phyloP scores from a whole-genome alignment of 2,113 vertebrate genomes.

The Rhinoderma darwinii region DNA sequence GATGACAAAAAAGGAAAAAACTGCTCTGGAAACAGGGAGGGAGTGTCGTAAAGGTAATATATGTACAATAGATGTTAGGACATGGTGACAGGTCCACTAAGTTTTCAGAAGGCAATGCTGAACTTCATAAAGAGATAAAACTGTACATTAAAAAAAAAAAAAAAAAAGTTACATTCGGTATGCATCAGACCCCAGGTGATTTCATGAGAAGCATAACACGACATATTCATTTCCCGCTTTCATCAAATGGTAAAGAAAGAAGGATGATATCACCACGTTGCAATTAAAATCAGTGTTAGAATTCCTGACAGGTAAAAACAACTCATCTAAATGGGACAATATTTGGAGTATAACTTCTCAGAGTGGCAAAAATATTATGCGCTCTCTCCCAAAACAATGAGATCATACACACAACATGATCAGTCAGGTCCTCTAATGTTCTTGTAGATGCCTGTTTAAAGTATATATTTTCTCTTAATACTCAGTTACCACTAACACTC shows the following conservation, averaged over 20 bases:
- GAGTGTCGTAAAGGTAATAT: too few species aligned
- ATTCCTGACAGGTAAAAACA: slow-evolving; percentile 30
- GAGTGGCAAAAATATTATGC: neutral
- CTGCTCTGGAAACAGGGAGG: too few species aligned
- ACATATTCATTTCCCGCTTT: neutral
- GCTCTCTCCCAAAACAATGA: neutral
- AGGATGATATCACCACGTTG: neutral
- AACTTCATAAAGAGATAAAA: neutral
- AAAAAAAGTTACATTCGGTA: neutral
- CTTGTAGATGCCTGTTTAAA: neutral
- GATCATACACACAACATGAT: slow-evolving; percentile 39
- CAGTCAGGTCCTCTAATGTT: slow-evolving; percentile 29
- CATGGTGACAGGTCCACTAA: neutral
- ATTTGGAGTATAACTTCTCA: neutral
- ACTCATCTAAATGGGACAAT: neutral
- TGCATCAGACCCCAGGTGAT: neutral
- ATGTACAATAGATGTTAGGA: too few species aligned
- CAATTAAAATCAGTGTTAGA: neutral
- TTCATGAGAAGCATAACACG: neutral
- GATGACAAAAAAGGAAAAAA: too few species aligned
- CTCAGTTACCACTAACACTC: neutral
- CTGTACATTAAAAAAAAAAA: too few species aligned
- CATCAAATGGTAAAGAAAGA: neutral
- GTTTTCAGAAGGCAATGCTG: neutral
- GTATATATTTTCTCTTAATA: neutral